phyloP scores from a whole-genome alignment of 2,888 invertebrate species.

The Mythimna loreyi region DNA sequence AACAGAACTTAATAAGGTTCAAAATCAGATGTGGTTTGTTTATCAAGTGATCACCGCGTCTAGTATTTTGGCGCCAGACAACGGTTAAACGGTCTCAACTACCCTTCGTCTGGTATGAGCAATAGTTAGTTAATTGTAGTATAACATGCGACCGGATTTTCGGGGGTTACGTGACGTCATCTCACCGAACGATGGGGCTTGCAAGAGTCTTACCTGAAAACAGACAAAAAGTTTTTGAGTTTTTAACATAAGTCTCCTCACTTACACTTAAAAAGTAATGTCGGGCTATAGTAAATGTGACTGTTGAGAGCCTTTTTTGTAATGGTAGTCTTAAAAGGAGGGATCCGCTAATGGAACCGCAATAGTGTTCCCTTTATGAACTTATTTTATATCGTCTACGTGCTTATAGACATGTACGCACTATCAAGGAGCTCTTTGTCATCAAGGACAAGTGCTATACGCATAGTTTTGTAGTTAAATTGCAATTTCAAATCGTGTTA shows the following conservation, averaged over 20 bases:
- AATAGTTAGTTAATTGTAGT: constrained; percentile 68
- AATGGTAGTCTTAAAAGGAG: constrained; percentile 16
- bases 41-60: constrained; percentile 67
- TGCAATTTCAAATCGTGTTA: neutral
- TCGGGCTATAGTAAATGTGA: constrained; percentile 11
- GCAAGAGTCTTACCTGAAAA: constrained; percentile 61
- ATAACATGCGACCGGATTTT: constrained; percentile 67
- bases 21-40: constrained; percentile 38
- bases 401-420: constrained; percentile 45
- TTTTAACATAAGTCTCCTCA: neutral
- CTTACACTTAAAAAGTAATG: neutral
- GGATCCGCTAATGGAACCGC: constrained; percentile 28
- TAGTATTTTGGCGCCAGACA: constrained; percentile 85
- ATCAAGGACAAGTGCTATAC: neutral
- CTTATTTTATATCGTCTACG: constrained; percentile 20
- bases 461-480: constrained; percentile 1
- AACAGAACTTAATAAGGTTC: constrained; percentile 36
- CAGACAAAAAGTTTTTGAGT: constrained; percentile 21
- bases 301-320: constrained; percentile 8
- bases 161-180: constrained; percentile 52
- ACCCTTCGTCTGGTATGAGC: constrained; percentile 72
- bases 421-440: constrained; percentile 12
- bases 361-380: constrained; percentile 21
- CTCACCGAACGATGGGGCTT: constrained; percentile 21
- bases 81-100: constrained; percentile 74